Conservation (phyloP, 2,113 vertebrate species). For the Mustela lutreola region DNA sequence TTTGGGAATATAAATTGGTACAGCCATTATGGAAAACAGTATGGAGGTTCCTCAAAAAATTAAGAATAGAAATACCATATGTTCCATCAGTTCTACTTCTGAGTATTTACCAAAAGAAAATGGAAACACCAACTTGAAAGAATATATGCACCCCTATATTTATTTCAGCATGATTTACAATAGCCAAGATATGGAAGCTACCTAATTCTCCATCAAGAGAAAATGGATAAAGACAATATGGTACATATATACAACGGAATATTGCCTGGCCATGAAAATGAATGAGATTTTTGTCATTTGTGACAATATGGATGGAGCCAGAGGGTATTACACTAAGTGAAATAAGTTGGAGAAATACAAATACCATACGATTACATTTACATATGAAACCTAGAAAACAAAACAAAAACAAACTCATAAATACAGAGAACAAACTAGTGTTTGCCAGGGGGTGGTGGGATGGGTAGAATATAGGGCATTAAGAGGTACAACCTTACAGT, state of each 20-base stretch:
- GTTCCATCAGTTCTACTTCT: background rate
- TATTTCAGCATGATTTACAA: background rate
- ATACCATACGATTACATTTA: background rate
- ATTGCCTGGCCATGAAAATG: background rate
- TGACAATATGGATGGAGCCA: background rate
- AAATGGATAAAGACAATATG: background rate
- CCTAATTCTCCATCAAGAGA: background rate
- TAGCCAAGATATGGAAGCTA: background rate
- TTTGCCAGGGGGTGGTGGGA: background rate
- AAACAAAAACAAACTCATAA: background rate
- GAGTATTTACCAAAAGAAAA: background rate
- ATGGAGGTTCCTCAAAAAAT: background rate
- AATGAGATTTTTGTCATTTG: background rate
- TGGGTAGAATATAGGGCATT: background rate
- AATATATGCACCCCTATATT: background rate
- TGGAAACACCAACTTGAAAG: background rate
- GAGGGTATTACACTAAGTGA: background rate
- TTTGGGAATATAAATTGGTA: background rate
- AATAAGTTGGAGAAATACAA: background rate
- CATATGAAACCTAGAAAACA: background rate
- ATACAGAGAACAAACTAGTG: background rate
- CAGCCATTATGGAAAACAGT: background rate
- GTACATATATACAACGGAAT: background rate
- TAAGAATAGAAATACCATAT: background rate
- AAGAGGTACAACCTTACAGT: background rate